Conservation (phyloP, 1,140 invertebrate species). For the Drosophila athabasca region DNA sequence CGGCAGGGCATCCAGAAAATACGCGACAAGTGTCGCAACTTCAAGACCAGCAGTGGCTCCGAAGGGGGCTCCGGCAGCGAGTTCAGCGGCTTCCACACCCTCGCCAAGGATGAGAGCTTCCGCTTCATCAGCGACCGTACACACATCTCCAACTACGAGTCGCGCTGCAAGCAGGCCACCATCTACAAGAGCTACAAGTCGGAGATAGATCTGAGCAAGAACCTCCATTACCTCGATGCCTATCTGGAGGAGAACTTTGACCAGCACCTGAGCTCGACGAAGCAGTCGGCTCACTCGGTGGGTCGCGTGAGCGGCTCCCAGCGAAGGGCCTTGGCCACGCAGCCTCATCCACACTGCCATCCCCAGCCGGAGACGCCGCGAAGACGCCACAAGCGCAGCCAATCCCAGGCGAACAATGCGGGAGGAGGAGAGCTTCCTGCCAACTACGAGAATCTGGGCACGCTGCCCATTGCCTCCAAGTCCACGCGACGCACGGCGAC, state of each 20-base stretch:
- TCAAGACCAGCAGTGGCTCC: constrained; percentile 48
- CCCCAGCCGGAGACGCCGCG: constrained; percentile 20
- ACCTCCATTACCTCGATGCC: constrained; percentile 80
- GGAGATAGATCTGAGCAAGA: constrained; percentile 82
- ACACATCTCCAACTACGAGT: constrained; percentile 75
- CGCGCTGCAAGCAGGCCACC: constrained; percentile 71
- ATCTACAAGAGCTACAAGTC: constrained; percentile 83
- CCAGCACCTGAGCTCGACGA: constrained; percentile 58
- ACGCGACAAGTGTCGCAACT: constrained; percentile 79
- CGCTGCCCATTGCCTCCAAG: constrained; percentile 55
- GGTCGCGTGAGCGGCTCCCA: constrained; percentile 60
- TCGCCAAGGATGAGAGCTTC: constrained; percentile 79
- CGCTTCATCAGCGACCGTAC: constrained; percentile 77
- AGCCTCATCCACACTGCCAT: constrained; percentile 9
- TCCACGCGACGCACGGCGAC: constrained; percentile 9
- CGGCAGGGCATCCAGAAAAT: constrained; percentile 75
- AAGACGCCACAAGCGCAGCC: constrained; percentile 64
- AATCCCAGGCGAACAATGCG: constrained; percentile 56
- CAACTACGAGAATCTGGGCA: constrained; percentile 77
- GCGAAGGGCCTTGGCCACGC: constrained; percentile 47
- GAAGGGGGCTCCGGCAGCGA: constrained; percentile 40
- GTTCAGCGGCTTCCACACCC: constrained; percentile 69
- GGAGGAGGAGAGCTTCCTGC: constrained; percentile 13
- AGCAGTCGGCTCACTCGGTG: constrained; percentile 69
- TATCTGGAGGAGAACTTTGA: constrained; percentile 82